Percentiles rank a stretch among this genome's conserved stretches.
phyloP scores from a whole-genome alignment of 2,888 invertebrate species.

The Meta bourneti region DNA sequence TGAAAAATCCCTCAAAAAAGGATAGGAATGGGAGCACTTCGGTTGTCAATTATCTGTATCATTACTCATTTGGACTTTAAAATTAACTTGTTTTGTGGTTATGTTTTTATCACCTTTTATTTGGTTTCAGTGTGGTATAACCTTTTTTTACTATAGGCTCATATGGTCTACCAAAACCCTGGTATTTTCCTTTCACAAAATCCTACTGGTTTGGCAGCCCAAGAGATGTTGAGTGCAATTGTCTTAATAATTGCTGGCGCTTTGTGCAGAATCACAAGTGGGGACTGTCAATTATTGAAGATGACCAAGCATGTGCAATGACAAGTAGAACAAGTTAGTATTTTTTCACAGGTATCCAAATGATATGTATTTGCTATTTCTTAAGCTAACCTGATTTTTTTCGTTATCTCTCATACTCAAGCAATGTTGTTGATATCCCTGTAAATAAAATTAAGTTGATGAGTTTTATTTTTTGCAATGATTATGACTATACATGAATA shows the following conservation, averaged over 20 bases:
- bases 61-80: no score
- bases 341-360: neutral
- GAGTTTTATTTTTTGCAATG: no score
- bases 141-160: slow-evolving; percentile 80
- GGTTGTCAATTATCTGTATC: neutral
- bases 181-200: slow-evolving; percentile 83
- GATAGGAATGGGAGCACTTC: neutral
- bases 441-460: no score
- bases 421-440: no score
- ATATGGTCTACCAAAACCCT: slow-evolving; percentile 83
- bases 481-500: no score
- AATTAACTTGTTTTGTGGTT: neutral
- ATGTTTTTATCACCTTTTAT: neutral
- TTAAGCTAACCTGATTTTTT: no score
- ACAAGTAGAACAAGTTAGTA: slow-evolving; percentile 70
- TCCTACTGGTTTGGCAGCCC: slow-evolving; percentile 82
- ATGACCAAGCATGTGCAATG: slow-evolving; percentile 77
- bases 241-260: slow-evolving; percentile 67
- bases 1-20: neutral
- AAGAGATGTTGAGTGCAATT: slow-evolving; percentile 60
- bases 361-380: no score
- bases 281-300: slow-evolving; percentile 75
- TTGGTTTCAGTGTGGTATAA: neutral
- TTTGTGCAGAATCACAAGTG: slow-evolving; percentile 63
- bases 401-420: no score